A percentile compares a stretch with the other conserved stretches of the same genome.
Evolutionary conservation across 1,140 invertebrate species (phyloP).

Genomic region (Galleria mellonella): DNA sequence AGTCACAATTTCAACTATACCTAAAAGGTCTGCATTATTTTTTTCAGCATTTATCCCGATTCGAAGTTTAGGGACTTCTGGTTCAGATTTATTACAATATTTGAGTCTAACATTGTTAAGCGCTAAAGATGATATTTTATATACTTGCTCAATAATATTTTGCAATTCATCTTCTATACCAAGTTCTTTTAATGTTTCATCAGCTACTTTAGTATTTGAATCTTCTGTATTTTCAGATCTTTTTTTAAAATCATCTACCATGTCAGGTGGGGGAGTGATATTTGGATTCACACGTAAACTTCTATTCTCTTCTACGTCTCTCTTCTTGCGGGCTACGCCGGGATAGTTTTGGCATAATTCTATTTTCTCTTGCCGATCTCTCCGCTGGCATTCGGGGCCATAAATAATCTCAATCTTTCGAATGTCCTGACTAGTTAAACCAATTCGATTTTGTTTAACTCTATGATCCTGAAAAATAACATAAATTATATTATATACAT

Average conservation of each 20-base stretch:
- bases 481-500: neutral
- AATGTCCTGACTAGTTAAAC: constrained; percentile 33
- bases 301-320: constrained; percentile 1
- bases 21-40: constrained; percentile 18
- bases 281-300: constrained; percentile 46
- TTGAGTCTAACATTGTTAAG: constrained; percentile 32
- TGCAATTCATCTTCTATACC: constrained; percentile 33
- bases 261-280: constrained; percentile 38
- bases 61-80: neutral
- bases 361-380: constrained; percentile 50
- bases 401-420: constrained; percentile 54
- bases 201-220: neutral
- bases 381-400: constrained; percentile 39
- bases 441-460: constrained; percentile 30
- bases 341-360: constrained; percentile 53
- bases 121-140: constrained; percentile 31
- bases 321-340: constrained; percentile 30
- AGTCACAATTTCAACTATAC: constrained; percentile 21
- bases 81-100: constrained; percentile 33
- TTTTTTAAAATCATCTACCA: no score
- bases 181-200: constrained; percentile 19
- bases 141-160: constrained; percentile 28
- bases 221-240: neutral
- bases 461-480: constrained; percentile 33
- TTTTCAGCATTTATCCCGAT: constrained; percentile 1